phyloP scores from a whole-genome alignment of 2,888 invertebrate species.

The Caenorhabditis sinica region DNA sequence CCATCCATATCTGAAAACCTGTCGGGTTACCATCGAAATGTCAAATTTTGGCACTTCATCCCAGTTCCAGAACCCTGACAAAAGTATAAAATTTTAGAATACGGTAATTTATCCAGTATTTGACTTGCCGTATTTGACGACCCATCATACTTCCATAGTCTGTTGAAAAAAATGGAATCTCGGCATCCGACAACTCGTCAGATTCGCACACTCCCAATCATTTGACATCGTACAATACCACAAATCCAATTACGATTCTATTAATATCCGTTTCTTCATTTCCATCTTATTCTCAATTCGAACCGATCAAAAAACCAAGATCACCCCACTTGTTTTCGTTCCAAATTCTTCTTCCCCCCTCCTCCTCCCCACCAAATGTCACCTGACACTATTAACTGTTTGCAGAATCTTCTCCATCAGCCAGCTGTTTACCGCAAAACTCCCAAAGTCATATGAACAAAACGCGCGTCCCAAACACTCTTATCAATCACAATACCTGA shows the following conservation, averaged over 20 bases:
- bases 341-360: not conserved
- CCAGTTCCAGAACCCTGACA: too few relatives aligned
- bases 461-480: not conserved
- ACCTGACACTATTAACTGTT: not conserved
- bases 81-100: too few relatives aligned
- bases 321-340: slow-evolving; percentile 2
- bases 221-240: too few relatives aligned
- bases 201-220: too few relatives aligned
- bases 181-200: too few relatives aligned
- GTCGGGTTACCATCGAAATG: too few relatives aligned
- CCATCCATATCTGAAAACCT: too few relatives aligned
- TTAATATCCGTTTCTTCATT: not conserved
- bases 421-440: slow-evolving; percentile 6
- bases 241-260: not conserved
- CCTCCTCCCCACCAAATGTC: not conserved
- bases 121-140: too few relatives aligned
- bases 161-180: too few relatives aligned
- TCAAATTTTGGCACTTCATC: too few relatives aligned
- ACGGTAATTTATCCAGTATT: too few relatives aligned
- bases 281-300: not conserved
- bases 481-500: slow-evolving; percentile 14
- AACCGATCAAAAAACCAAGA: slow-evolving; percentile 2
- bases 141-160: too few relatives aligned
- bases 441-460: slow-evolving; percentile 16
- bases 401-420: slow-evolving; percentile 3